These are phyloP conservation scores for Tachystola acroxantha DNA, from an alignment of 2,888 invertebrate genomes.

Conservation along the genomic window DNA sequence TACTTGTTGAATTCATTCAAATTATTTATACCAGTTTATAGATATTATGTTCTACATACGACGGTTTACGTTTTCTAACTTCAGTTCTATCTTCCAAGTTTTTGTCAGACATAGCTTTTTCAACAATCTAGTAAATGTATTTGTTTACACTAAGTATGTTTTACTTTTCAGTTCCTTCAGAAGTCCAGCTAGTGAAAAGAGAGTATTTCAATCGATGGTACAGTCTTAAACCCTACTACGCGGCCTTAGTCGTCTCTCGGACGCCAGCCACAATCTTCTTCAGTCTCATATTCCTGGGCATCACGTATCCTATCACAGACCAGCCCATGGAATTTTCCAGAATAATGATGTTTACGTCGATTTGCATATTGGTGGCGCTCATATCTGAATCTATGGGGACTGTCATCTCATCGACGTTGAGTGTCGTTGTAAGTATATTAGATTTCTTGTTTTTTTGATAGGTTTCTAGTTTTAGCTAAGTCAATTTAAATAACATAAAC, in stretches of 20 bases:
- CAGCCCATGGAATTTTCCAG: slow-evolving; percentile 86
- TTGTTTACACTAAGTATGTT: too few relatives aligned
- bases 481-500: too few relatives aligned
- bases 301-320: slow-evolving; percentile 85
- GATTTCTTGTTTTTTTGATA: not conserved
- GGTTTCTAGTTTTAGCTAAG: not conserved
- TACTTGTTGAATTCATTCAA: too few relatives aligned
- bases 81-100: too few relatives aligned
- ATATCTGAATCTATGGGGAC: slow-evolving; percentile 89
- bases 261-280: slow-evolving; percentile 85
- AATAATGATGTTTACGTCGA: slow-evolving; percentile 82
- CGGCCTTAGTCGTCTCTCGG: slow-evolving; percentile 84
- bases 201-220: slow-evolving; percentile 94
- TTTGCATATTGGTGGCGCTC: slow-evolving; percentile 84
- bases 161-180: slow-evolving; percentile 86
- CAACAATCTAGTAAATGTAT: too few relatives aligned
- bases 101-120: too few relatives aligned
- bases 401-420: slow-evolving; percentile 85
- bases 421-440: slow-evolving; percentile 83
- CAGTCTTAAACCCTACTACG: slow-evolving; percentile 86
- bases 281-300: slow-evolving; percentile 81
- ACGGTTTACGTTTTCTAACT: too few relatives aligned
- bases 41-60: too few relatives aligned
- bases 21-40: too few relatives aligned
- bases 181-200: slow-evolving; percentile 86